Conservation (phyloP, 2,888 invertebrate species). For the Rapana venosa region DNA sequence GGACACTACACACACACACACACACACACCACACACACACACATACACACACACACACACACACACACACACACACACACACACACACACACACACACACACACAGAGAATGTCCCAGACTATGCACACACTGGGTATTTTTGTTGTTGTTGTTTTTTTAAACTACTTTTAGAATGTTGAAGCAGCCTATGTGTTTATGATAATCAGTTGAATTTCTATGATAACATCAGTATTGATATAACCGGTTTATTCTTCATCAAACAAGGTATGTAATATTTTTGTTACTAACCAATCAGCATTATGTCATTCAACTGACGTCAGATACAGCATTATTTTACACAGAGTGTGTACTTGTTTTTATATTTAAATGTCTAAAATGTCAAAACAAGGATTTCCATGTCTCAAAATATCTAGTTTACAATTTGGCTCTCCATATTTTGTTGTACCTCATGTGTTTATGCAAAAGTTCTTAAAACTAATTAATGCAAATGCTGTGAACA, state of each 20-base stretch:
- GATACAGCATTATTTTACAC: neutral
- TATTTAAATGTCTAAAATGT: too few relatives aligned
- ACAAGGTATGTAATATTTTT: neutral
- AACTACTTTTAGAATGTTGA: neutral
- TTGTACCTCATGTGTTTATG: too few relatives aligned
- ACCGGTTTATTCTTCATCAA: too few relatives aligned
- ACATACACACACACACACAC: neutral
- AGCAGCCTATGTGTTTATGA: neutral
- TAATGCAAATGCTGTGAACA: too few relatives aligned
- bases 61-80: neutral
- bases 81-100: neutral
- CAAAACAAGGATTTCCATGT: too few relatives aligned
- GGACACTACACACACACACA: neutral
- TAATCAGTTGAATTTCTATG: neutral
- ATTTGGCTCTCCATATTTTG: too few relatives aligned
- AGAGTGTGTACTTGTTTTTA: neutral
- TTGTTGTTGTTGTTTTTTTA: too few relatives aligned
- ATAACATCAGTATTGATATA: neutral
- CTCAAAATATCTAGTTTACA: too few relatives aligned
- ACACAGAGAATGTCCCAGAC: too few relatives aligned
- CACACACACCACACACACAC: neutral
- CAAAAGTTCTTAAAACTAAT: too few relatives aligned
- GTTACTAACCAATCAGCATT: constrained; percentile 20
- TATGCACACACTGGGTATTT: neutral
- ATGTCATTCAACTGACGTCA: too few relatives aligned